Conservation (phyloP, 2,888 invertebrate genomes). For the Cantharis flavilabris region DNA sequence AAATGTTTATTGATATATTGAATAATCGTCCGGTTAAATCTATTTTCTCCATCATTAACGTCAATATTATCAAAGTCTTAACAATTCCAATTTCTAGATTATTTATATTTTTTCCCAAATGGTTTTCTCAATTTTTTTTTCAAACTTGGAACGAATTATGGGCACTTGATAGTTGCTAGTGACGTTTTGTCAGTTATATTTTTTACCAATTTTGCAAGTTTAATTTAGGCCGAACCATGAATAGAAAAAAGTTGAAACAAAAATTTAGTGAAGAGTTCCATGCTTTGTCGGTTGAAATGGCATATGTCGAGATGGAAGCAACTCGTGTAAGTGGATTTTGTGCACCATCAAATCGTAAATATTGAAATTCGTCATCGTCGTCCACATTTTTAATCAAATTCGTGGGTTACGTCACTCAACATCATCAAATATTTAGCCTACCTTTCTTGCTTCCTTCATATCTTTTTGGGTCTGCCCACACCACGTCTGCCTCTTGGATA, state of each 20-base stretch:
- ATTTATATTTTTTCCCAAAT: not conserved
- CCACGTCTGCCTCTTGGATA: too few relatives aligned
- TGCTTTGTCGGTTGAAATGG: not conserved
- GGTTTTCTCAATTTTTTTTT: not conserved
- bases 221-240: not conserved
- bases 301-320: not conserved
- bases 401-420: not conserved
- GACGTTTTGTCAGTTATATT: not conserved
- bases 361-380: not conserved
- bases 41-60: not conserved
- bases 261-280: not conserved
- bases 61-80: not conserved
- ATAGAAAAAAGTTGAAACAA: not conserved
- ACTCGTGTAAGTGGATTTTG: not conserved
- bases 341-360: not conserved
- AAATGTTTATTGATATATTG: not conserved
- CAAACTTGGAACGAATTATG: too few relatives aligned
- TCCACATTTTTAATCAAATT: not conserved
- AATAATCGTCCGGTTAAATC: not conserved
- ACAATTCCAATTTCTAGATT: not conserved
- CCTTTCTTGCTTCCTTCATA: not conserved
- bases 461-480: not conserved
- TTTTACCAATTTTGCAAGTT: not conserved
- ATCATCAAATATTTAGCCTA: not conserved
- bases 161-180: not conserved